phyloP scores from a whole-genome alignment of 2,888 invertebrate species.

The Drosophila ezoana region DNA sequence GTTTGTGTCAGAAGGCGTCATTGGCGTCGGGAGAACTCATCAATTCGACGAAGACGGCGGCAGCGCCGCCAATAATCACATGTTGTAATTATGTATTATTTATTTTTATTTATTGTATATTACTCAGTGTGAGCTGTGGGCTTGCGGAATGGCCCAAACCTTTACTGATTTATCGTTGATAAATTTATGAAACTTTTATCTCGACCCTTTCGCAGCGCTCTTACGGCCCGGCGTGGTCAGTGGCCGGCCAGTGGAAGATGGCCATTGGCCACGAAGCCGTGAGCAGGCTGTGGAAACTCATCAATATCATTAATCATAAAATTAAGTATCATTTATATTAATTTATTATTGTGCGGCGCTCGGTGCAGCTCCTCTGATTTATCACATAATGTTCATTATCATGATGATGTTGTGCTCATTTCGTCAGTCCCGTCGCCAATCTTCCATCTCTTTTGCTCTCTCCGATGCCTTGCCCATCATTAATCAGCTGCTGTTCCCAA shows the following conservation, averaged over 20 bases:
- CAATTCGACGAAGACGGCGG: conserved; percentile 33
- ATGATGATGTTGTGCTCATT: conserved; percentile 78
- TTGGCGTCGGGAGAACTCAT: conserved; percentile 60
- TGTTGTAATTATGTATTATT: conserved; percentile 78
- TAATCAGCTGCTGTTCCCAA: conserved; percentile 69
- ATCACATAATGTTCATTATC: conserved; percentile 76
- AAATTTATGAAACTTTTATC: conserved; percentile 70
- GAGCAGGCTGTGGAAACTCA: conserved; percentile 73
- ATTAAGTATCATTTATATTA: conserved; percentile 83
- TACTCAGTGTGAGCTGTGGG: conserved; percentile 43
- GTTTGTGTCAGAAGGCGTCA: conserved; percentile 54
- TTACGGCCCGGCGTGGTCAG: not conserved
- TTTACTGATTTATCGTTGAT: conserved; percentile 76
- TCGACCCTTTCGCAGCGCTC: conserved; percentile 36
- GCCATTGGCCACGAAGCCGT: conserved; percentile 10
- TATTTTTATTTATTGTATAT: conserved; percentile 77
- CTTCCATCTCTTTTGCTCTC: conserved; percentile 12
- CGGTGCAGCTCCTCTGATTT: conserved; percentile 59
- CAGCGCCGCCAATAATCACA: conserved; percentile 61
- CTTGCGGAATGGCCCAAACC: conserved; percentile 26
- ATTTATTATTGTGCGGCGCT: conserved; percentile 79
- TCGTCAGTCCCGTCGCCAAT: conserved; percentile 60
- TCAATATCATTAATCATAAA: conserved; percentile 82
- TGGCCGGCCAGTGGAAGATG: conserved; percentile 11
- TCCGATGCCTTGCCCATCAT: conserved; percentile 67